These are phyloP conservation scores for Dreissena polymorpha DNA, from an alignment of 1,140 invertebrate species.

Conservation along the genomic window DNA sequence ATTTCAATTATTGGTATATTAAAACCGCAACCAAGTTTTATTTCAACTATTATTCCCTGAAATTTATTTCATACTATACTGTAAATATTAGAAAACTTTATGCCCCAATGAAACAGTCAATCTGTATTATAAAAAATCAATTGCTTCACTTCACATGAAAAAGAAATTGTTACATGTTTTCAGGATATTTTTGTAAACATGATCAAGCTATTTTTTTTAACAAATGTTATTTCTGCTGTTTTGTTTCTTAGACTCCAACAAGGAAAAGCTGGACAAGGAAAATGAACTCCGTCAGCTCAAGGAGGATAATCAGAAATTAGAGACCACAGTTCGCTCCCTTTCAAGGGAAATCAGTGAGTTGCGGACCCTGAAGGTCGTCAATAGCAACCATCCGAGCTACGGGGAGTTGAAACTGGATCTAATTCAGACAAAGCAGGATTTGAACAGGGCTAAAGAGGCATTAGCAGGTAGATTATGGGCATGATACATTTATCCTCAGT, in stretches of 20 bases:
- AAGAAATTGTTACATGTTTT: too few relatives aligned
- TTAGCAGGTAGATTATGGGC: constrained; percentile 80
- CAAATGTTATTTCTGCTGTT: too few relatives aligned
- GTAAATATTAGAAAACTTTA: too few relatives aligned
- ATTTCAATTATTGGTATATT: too few relatives aligned
- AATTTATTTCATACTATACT: too few relatives aligned
- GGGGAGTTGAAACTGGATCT: constrained; percentile 75
- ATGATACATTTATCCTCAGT: neutral
- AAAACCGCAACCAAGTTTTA: too few relatives aligned
- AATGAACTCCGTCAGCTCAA: constrained; percentile 66
- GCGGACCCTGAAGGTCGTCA: constrained; percentile 69
- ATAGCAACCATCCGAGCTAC: constrained; percentile 58
- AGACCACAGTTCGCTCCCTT: constrained; percentile 85
- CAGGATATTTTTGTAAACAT: too few relatives aligned
- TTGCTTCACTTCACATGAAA: too few relatives aligned
- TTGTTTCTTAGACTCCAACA: neutral
- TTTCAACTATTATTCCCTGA: too few relatives aligned
- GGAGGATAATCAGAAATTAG: constrained; percentile 79
- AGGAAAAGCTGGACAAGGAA: constrained; percentile 60
- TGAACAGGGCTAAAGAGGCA: constrained; percentile 81
- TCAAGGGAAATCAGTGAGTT: constrained; percentile 85
- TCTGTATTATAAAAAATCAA: too few relatives aligned
- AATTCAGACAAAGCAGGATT: constrained; percentile 73
- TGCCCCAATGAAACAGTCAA: too few relatives aligned
- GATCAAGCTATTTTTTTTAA: too few relatives aligned